phyloP scores from a whole-genome alignment of 2,797 vertebrate species.

The Rhinogobio ventralis region DNA sequence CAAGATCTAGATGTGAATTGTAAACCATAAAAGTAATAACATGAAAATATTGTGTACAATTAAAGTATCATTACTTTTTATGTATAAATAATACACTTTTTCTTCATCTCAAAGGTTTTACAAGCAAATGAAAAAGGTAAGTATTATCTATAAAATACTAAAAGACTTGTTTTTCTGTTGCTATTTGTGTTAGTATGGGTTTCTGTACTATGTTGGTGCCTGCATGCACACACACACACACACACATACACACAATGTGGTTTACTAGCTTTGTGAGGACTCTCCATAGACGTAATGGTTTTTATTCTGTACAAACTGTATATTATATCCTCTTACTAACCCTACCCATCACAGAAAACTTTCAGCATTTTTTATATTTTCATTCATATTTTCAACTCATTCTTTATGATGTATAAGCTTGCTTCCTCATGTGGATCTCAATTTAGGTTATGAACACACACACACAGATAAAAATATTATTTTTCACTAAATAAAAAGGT shows the following conservation, averaged over 20 bases:
- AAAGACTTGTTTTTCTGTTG: neutral
- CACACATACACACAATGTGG: too few species aligned
- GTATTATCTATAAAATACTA: slow-evolving; percentile 9
- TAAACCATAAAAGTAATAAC: neutral
- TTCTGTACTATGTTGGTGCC: neutral
- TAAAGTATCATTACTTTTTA: neutral
- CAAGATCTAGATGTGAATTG: neutral
- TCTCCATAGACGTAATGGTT: too few species aligned
- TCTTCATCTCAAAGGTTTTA: slow-evolving; percentile 57
- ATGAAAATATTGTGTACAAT: neutral
- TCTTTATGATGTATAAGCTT: too few species aligned
- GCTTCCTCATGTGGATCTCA: too few species aligned
- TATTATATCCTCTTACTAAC: too few species aligned
- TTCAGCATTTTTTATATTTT: too few species aligned
- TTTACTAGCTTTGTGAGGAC: too few species aligned
- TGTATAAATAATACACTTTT: slow-evolving; percentile 28
- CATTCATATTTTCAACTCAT: too few species aligned
- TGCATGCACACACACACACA: neutral
- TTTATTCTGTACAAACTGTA: too few species aligned
- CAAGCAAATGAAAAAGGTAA: slow-evolving; percentile 63
- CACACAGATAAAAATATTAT: too few species aligned
- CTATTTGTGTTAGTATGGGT: neutral
- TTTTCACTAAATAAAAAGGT: neutral
- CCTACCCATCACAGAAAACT: too few species aligned
- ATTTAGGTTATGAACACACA: too few species aligned